Conservation (phyloP, 1,140 invertebrate species). For the Diachasma alloeum region DNA sequence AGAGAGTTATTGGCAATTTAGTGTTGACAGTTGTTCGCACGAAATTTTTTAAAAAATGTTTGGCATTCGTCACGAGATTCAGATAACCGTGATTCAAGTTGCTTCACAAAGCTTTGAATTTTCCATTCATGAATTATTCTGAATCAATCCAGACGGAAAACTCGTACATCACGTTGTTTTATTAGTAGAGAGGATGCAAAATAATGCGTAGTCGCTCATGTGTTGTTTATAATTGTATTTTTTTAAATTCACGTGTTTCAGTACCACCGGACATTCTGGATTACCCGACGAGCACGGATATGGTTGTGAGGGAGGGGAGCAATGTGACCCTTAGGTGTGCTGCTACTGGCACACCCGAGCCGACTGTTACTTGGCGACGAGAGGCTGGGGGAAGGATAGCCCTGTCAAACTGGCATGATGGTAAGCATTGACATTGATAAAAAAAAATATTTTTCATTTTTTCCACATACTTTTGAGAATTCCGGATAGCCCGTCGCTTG, state of each 20-base stretch:
- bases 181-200: neutral
- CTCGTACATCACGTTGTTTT: neutral
- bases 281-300: slow-evolving; percentile 85
- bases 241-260: slow-evolving; percentile 60
- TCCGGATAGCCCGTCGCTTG: too few relatives aligned
- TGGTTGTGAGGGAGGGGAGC: slow-evolving; percentile 85
- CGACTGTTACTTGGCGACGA: slow-evolving; percentile 85
- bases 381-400: slow-evolving; percentile 71
- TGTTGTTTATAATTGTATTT: neutral
- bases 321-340: slow-evolving; percentile 86
- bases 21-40: slow-evolving; percentile 7
- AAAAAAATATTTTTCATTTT: too few relatives aligned
- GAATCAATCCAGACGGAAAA: neutral
- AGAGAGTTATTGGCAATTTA: slow-evolving; percentile 22
- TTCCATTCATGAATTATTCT: neutral
- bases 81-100: neutral
- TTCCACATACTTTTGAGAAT: too few relatives aligned
- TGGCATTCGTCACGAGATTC: neutral
- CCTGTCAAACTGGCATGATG: slow-evolving; percentile 53
- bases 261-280: slow-evolving; percentile 91
- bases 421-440: slow-evolving; percentile 37
- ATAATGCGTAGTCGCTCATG: neutral
- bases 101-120: neutral
- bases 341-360: slow-evolving; percentile 84
- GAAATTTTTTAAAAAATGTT: slow-evolving; percentile 18